Base-by-base conservation (phyloP, 2,797 vertebrate species). In the Leuciscus waleckii region DNA sequence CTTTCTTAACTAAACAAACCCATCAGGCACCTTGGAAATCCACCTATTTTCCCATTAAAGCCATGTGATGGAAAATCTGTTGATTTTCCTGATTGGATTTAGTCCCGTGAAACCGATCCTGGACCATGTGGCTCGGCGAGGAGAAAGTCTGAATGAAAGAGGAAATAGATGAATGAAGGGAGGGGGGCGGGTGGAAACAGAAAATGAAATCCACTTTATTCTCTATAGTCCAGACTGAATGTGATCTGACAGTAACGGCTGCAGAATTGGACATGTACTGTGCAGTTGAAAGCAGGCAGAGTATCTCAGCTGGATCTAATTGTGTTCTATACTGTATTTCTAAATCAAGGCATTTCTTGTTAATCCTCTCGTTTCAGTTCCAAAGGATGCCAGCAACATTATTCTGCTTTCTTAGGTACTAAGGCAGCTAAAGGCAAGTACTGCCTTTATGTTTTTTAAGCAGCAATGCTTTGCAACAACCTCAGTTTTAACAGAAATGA, bases 21-120 rank as follows among this genome's bases (percentile, higher is more conserved):
- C 77, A 86, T 88, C 90, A 91, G 91, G 91, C 92, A 93, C 91
- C 90, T 92, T 93, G 78, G 87, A 95, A 94, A 94, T 93, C 93
- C 91, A 90, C 89, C 91, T 90, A 86, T 87, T 90, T 91, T 89
- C 90, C 93, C 90, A 91, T 93, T 94, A 93, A 92, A 91, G 85
- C 90, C 68, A 63, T 88, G 89, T 89, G 92, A 91, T 92, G 89
- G 92, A 89, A 90, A 92, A 86, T 17, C 90, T 92, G 92, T 93
- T 94, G 93, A 93, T 93, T 94, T 93, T 94, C 89, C 87, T 95
- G 92, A 95, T 95, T 94, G 89, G 91, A 95, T 95, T 95, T 94
- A 92, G 92, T 87, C 87, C 86, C 16, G n/a, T 93, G 93, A 94
- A 95, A 95, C 90, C 82, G 89, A 92, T 93, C 87, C 90, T 89